phyloP scores from a whole-genome alignment of 2,888 invertebrate genomes.

The Clusia tigrina region DNA sequence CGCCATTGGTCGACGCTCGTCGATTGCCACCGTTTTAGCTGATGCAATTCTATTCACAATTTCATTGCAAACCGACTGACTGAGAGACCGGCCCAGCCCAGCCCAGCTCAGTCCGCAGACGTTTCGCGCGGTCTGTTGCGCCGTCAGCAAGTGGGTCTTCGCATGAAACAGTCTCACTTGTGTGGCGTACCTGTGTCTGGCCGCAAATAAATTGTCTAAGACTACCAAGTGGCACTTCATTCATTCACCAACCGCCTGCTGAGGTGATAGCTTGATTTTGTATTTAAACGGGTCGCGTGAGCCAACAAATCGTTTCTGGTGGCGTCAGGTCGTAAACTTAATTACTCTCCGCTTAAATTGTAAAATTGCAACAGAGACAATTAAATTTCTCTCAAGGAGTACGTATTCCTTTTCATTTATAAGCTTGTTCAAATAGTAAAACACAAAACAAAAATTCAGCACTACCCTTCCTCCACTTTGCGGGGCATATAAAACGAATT shows the following conservation, averaged over 20 bases:
- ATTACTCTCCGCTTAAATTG: no score
- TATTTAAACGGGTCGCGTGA: no score
- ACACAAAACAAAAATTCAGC: no score
- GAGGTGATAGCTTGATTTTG: conserved; percentile 36
- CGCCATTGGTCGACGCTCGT: neutral
- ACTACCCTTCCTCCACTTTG: no score
- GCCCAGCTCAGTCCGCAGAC: neutral
- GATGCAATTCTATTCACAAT: conserved; percentile 48
- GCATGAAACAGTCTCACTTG: neutral
- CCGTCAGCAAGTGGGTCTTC: neutral
- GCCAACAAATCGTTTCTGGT: no score
- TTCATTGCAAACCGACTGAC: conserved; percentile 35
- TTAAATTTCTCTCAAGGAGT: no score
- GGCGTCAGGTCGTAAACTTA: no score
- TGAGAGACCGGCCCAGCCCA: neutral
- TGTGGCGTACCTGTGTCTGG: conserved; percentile 9
- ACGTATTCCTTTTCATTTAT: no score
- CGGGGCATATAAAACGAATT: no score
- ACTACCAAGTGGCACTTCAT: conserved; percentile 45
- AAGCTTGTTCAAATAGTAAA: no score
- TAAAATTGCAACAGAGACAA: no score
- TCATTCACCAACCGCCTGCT: conserved; percentile 54
- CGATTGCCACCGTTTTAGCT: conserved; percentile 35
- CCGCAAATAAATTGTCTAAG: conserved; percentile 46
- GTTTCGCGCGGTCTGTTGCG: neutral